These are phyloP conservation scores for Ispidina lecontei DNA, from an alignment of 2,797 vertebrate species.

Conservation along the genomic window DNA sequence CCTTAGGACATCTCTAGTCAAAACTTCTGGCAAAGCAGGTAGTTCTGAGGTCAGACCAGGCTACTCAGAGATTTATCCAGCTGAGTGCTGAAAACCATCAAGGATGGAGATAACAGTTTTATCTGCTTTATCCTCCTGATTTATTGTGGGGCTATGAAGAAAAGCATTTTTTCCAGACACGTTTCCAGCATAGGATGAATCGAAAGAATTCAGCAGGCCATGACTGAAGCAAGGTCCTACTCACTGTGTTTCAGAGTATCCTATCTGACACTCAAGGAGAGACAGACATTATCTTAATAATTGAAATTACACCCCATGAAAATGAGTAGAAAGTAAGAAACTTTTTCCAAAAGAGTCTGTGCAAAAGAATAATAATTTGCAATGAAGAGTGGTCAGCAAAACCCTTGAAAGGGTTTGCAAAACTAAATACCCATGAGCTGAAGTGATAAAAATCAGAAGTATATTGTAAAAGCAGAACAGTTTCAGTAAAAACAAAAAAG, in stretches of 20 bases:
- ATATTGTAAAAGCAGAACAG: not conserved
- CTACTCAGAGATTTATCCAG: not conserved
- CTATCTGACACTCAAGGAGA: not conserved
- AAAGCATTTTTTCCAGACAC: not conserved
- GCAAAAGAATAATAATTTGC: not conserved
- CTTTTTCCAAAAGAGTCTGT: not conserved
- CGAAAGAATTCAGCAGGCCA: not conserved
- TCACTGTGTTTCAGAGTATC: not conserved
- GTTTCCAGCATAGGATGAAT: not conserved
- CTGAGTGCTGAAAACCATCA: not conserved
- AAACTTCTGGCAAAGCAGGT: not conserved
- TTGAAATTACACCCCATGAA: not conserved
- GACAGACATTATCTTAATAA: not conserved
- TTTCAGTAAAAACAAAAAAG: not conserved
- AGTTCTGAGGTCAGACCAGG: not conserved
- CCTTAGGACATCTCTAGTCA: not conserved
- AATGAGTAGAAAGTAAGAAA: not conserved
- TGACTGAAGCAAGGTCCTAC: not conserved
- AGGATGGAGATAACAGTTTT: not conserved
- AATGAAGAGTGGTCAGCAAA: not conserved
- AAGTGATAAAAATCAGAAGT: not conserved
- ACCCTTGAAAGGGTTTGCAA: not conserved
- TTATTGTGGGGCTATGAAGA: not conserved
- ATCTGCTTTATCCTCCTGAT: not conserved
- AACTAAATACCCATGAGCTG: not conserved